Conservation (phyloP, 2,888 invertebrate species). For the Nephrocerus scutellatus region DNA sequence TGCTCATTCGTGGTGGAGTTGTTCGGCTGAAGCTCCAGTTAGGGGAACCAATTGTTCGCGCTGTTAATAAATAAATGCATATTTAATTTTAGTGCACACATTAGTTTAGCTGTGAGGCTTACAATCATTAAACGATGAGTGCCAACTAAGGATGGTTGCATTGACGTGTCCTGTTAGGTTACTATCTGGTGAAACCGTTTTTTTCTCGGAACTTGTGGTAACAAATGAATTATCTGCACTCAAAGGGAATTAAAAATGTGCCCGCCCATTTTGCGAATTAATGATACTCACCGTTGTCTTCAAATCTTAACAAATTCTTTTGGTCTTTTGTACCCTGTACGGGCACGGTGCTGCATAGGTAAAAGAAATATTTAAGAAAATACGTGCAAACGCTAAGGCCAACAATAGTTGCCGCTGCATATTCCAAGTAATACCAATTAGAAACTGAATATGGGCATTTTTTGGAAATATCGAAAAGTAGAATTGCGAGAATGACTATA, state of each 20-base stretch:
- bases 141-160: slow-evolving; percentile 42
- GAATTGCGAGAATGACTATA: slow-evolving; percentile 29
- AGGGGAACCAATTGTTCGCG: slow-evolving; percentile 23
- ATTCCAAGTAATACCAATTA: slow-evolving; percentile 48
- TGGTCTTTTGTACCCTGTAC: slow-evolving; percentile 51
- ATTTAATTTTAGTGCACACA: background rate
- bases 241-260: background rate
- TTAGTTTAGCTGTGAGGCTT: slow-evolving; percentile 17
- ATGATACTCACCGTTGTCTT: slow-evolving; percentile 37
- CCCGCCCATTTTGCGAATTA: background rate
- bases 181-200: slow-evolving; percentile 11
- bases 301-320: slow-evolving; percentile 51
- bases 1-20: slow-evolving; percentile 35
- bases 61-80: slow-evolving; percentile 12
- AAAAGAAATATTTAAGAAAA: slow-evolving; percentile 48
- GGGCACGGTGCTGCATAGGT: slow-evolving; percentile 43
- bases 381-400: slow-evolving; percentile 52
- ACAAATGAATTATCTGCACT: slow-evolving; percentile 37
- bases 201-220: slow-evolving; percentile 14
- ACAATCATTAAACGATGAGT: slow-evolving; percentile 46
- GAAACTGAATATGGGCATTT: slow-evolving; percentile 32
- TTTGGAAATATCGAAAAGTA: slow-evolving; percentile 37
- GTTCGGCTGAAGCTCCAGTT: slow-evolving; percentile 36
- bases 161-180: slow-evolving; percentile 25
- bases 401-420: slow-evolving; percentile 45